These are phyloP conservation scores for Drosophila aff. DNA, from an alignment of 1,140 invertebrate genomes.

Conservation along the genomic window DNA sequence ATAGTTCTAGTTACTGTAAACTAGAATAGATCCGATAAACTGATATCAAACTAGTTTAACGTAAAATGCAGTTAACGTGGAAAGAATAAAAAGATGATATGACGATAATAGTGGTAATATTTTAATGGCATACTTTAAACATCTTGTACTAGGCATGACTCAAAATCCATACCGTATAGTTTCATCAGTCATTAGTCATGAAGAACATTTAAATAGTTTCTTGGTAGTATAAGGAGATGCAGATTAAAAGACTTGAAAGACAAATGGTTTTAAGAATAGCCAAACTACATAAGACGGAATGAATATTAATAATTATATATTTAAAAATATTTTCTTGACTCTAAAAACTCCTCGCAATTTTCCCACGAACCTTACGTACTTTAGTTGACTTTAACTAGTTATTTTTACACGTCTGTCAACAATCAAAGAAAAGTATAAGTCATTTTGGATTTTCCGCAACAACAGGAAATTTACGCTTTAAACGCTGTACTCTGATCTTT, in stretches of 20 bases:
- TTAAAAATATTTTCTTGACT: not conserved
- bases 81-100: not conserved
- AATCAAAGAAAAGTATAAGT: not conserved
- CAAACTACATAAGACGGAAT: too few relatives aligned
- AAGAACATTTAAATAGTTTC: too few relatives aligned
- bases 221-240: too few relatives aligned
- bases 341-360: not conserved
- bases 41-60: not conserved
- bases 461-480: not conserved
- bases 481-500: not conserved
- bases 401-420: not conserved
- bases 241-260: not conserved
- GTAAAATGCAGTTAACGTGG: not conserved
- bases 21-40: not conserved
- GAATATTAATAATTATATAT: too few relatives aligned
- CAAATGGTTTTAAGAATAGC: not conserved
- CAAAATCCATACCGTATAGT: not conserved
- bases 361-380: not conserved
- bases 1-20: slow-evolving; percentile 9
- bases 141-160: too few relatives aligned
- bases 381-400: not conserved
- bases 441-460: not conserved
- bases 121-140: too few relatives aligned
- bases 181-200: not conserved
- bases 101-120: not conserved